Evolutionary conservation across 2,113 vertebrate species (phyloP).

Genomic region (Laticauda laticaudata): DNA sequence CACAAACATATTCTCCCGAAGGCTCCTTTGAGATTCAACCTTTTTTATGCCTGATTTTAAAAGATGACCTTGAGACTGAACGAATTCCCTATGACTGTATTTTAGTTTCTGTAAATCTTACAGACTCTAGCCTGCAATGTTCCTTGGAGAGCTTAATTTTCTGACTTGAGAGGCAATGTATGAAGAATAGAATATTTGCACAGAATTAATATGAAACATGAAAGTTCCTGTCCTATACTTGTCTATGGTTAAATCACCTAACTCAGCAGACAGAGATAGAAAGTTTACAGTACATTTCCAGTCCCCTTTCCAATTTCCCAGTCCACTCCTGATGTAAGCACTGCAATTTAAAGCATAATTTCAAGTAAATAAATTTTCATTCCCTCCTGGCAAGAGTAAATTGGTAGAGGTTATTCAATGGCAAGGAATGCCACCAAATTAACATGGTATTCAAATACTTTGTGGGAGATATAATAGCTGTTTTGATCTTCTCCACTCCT

Average conservation of each 20-base stretch:
- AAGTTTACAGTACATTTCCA: neutral
- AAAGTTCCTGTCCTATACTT: neutral
- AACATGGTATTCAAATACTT: neutral
- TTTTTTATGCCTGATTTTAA: constrained; percentile 20
- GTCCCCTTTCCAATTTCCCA: neutral
- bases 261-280: neutral
- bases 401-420: neutral
- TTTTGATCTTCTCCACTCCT: neutral
- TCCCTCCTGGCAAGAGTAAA: neutral
- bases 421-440: neutral
- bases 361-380: neutral
- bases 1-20: neutral
- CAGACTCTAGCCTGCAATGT: neutral
- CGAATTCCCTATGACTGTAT: constrained; percentile 8
- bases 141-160: constrained; percentile 9
- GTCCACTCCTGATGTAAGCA: neutral
- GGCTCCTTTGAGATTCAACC: neutral
- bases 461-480: neutral
- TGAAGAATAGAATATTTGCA: neutral
- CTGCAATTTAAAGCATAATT: neutral
- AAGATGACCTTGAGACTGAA: neutral
- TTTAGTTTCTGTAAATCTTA: constrained; percentile 15
- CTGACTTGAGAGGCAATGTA: neutral
- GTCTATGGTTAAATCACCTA: neutral
- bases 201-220: neutral